These are phyloP conservation scores for Naja naja DNA, from an alignment of 2,113 vertebrate species.

Conservation along the genomic window DNA sequence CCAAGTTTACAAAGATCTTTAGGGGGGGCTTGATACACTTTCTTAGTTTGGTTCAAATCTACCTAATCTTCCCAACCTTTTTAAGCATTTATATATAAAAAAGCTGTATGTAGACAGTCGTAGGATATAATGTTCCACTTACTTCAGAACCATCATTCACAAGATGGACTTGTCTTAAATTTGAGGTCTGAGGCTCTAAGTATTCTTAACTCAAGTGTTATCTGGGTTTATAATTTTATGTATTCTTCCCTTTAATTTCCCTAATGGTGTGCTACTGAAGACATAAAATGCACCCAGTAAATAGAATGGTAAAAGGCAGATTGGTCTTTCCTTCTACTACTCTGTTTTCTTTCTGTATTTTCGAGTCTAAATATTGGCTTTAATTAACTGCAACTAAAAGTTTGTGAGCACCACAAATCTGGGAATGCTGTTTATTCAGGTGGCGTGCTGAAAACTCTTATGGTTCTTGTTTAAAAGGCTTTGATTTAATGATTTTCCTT, in stretches of 20 bases:
- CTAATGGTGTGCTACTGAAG: not conserved
- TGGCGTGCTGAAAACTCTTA: not conserved
- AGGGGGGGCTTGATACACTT: not conserved
- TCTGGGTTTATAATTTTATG: not conserved
- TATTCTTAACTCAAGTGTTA: not conserved
- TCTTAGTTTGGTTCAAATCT: not conserved
- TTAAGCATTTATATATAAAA: not conserved
- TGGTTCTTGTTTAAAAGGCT: constrained; percentile 3
- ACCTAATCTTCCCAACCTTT: not conserved
- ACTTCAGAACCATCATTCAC: not conserved
- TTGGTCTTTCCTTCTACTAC: not conserved
- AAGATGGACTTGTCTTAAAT: not conserved
- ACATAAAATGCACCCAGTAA: not conserved
- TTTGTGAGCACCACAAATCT: constrained; percentile 17
- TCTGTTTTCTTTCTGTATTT: constrained; percentile 3
- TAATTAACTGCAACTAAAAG: not conserved
- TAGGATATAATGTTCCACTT: not conserved
- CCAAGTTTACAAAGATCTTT: not conserved
- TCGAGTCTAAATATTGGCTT: not conserved
- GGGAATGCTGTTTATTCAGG: constrained; percentile 9
- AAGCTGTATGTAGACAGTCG: not conserved
- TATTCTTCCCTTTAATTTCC: not conserved
- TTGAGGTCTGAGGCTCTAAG: not conserved
- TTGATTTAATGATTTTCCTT: constrained; percentile 35
- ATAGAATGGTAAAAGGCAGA: not conserved